Evolutionary conservation across 2,113 vertebrate species (phyloP).

Genomic region (Labeo catla): DNA sequence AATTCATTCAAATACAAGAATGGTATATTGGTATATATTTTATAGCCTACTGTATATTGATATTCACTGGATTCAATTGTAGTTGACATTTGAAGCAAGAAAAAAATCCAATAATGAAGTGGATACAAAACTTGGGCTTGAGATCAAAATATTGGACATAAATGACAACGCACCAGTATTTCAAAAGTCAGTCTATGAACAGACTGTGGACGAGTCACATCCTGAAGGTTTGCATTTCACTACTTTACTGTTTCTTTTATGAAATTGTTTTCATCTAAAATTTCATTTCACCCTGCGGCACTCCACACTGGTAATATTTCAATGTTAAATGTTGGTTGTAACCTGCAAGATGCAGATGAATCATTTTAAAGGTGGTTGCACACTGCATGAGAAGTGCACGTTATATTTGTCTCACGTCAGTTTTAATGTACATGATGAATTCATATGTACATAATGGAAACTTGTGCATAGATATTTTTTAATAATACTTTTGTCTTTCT

Average conservation of each 20-base stretch:
- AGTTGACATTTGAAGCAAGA: constrained; percentile 45
- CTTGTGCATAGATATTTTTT: too few relatives aligned
- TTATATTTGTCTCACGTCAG: too few relatives aligned
- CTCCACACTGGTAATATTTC: too few relatives aligned
- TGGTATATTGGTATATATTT: too few relatives aligned
- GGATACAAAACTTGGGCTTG: constrained; percentile 48
- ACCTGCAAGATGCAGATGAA: too few relatives aligned
- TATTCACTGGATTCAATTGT: background rate
- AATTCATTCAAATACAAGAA: background rate
- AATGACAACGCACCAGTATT: constrained; percentile 53
- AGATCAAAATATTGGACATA: constrained; percentile 52
- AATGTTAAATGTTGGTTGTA: too few relatives aligned
- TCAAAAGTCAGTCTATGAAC: background rate
- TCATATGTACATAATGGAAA: too few relatives aligned
- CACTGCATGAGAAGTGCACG: too few relatives aligned
- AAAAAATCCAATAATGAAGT: constrained; percentile 29
- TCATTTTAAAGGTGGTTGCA: too few relatives aligned
- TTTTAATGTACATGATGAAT: too few relatives aligned
- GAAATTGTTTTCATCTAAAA: background rate
- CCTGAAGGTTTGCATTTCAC: constrained; percentile 28
- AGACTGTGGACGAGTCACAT: constrained; percentile 26
- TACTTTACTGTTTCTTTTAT: background rate
- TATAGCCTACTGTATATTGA: background rate
- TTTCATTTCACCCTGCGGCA: too few relatives aligned
- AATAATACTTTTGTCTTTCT: too few relatives aligned